Evolutionary conservation across 2,113 vertebrate genomes (phyloP), one percentile per base, ranked within the genome.

Genomic region (Psittacula cyanocephala): DNA sequence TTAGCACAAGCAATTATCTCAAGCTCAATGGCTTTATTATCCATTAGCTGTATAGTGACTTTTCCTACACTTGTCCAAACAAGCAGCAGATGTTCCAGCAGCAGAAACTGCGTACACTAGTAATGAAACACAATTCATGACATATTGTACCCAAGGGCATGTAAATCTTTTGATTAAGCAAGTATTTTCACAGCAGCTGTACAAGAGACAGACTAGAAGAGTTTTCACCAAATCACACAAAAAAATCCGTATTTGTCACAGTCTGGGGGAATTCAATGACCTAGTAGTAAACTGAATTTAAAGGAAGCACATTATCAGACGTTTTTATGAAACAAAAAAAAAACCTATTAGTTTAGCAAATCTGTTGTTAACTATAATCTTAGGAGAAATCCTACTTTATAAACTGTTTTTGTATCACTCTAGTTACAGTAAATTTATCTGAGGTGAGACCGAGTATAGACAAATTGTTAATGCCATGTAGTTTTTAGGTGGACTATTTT

Each of bases 101-200:
- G 49, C 67, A 91, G 49, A 91, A 96, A 81, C 24, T 49, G 9
- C 1, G 0, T 85, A 83, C 80, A 89, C 55, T 74, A 70, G 55
- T 89, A 96, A 93, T 69, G 79, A 93, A 95, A 88, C 64, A 88
- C 74, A 97, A 77, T 62, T 92, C 28, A 44, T 52, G 89, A 89
- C 80, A 95, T 95, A 96, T 81, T 90, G 86, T 44, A 95, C 78
- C 90, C 85, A 96, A 91, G 19, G 64, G 74, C 81, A 94, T 11
- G 83, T 63, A 88, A 86, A 65, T n/a, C 53, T 87, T 92, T 93
- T 90, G 91, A 91, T 94, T 95, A 95, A 97, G 50, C n/a, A 81
- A 85, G 29, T 80, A 63, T 87, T 96, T 94, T 93, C 75, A 81
- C 16, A 63, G 63, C 68, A 93, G 53, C 72, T 76, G 27, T 78